Evolutionary conservation across 2,113 vertebrate species (phyloP), one percentile per base, ranked within the genome.

Genomic region (Columbina picui): DNA sequence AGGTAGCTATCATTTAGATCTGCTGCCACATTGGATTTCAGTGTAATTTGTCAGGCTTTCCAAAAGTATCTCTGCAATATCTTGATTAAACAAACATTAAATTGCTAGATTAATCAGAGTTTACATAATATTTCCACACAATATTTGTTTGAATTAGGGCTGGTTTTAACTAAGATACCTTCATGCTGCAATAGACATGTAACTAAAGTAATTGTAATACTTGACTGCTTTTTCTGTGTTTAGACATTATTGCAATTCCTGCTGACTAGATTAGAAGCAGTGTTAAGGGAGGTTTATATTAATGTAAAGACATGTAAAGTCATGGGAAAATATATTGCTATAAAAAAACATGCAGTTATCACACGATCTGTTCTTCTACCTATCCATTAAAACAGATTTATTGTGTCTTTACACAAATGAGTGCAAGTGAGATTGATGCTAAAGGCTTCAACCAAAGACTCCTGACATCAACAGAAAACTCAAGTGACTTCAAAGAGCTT

Each of bases 1-100:
- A 94, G 36, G 32, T 87, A 60, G 41, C 8, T 87, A 38, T 79
- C 75, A 75, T 74, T 89, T 96, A 18, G 68, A 77, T 81, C 91
- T 87, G 32, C 71, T 91, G 71, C 91, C 77, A 86, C 41, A 75
- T 26, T 85, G 38, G 53, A 67, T 84, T 92, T 85, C 43, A 60
- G 9, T 71, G n/a, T 45, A 92, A 95, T 96, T 96, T 94, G 68
- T 95, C 67, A 93, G 39, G 56, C 43, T 90, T 89, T 83, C 56
- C 63, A 63, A 93, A 94, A 53, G 32, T 41, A 65, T 60, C 43
- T 89, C 90, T 87, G 32, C 30, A 34, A 60, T 64, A 52, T n/a
- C 43, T 74, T 95, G 53, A 92, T 96, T 90, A 96, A 96, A 95
- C 84, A 94, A 97, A 94, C 43, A 89, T 61, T 70, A 83, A 89